These are phyloP conservation scores for Melozone crissalis DNA, from an alignment of 2,113 vertebrate genomes.

Conservation along the genomic window DNA sequence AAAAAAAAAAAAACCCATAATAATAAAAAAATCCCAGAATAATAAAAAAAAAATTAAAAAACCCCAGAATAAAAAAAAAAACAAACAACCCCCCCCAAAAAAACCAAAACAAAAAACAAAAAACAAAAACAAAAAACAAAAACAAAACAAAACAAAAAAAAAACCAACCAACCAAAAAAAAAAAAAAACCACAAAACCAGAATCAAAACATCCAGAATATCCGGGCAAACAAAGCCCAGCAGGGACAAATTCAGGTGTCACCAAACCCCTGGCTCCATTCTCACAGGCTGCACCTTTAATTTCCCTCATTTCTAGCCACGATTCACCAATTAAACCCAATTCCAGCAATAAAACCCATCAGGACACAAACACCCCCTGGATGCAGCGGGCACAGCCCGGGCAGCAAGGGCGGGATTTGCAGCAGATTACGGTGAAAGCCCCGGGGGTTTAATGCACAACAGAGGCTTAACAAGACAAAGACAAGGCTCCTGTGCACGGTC, in stretches of 20 bases:
- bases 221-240: background rate
- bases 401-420: too few relatives aligned
- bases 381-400: background rate
- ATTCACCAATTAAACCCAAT: background rate
- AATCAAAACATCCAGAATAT: background rate
- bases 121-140: background rate
- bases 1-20: too few relatives aligned
- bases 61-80: too few relatives aligned
- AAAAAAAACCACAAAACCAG: too few relatives aligned
- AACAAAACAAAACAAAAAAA: too few relatives aligned
- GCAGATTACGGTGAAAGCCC: conserved; percentile 38
- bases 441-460: conserved; percentile 30
- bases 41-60: too few relatives aligned
- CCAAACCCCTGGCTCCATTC: background rate
- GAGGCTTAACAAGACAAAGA: conserved; percentile 53
- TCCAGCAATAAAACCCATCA: background rate
- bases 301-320: background rate
- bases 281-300: background rate
- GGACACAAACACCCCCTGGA: background rate
- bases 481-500: conserved; percentile 4
- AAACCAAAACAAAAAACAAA: background rate
- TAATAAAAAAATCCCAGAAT: too few relatives aligned
- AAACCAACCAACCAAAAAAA: background rate
- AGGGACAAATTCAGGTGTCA: fast-evolving
- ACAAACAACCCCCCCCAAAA: too few relatives aligned